Base-by-base conservation (phyloP, 2,888 invertebrate genomes). In the Pantelozetes paolii region DNA sequence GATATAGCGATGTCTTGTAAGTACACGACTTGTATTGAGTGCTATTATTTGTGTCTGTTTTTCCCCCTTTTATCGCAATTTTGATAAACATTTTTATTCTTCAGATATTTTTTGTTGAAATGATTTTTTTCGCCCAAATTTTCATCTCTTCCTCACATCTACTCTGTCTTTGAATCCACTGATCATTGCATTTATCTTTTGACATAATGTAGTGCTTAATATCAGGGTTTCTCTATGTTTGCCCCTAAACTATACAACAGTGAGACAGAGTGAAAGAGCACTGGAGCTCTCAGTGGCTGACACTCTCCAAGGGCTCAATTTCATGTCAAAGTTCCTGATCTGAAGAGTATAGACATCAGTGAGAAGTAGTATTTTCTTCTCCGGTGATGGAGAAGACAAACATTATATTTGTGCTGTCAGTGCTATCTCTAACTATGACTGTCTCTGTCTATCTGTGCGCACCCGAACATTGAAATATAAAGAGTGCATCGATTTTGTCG, bases 341-440 rank as follows among this genome's bases (percentile, higher is more conserved):
- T 50, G 45, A 45, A 18, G 45, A 13, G 18, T 45, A 45, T 5
- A 20, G 20, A 6, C n/a, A 45, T 45, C 15, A 45, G 2, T 18
- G 45, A 15, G 3, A 15, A 11, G n/a, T 18, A 45, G 6, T 23
- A 50, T 50, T 50, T 50, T 45, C 15, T 15, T n/a, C 40, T 2
- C 13, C n/a, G 5, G 13, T 50, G 50, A 50, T 50, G 3, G 50
- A 8, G 20, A 50, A 23, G 50, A 50, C 50, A 50, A 50, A 50
- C 50, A 50, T 50, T 50, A 50, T 50, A 50, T 50, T 50, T 45
- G 45, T 45, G 45, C 50, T 50, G 50, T 50, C 50, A 50, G 50
- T 50, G 11, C 45, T 40, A 13, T 40, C 8, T 40, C 6, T 13
- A 9, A 13, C 40, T 40, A 40, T 40, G 8, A 6, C 45, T 3